phyloP scores from a whole-genome alignment of 37 sponge, comb jelly and placozoan species.

The Petrosia ficiformis region DNA sequence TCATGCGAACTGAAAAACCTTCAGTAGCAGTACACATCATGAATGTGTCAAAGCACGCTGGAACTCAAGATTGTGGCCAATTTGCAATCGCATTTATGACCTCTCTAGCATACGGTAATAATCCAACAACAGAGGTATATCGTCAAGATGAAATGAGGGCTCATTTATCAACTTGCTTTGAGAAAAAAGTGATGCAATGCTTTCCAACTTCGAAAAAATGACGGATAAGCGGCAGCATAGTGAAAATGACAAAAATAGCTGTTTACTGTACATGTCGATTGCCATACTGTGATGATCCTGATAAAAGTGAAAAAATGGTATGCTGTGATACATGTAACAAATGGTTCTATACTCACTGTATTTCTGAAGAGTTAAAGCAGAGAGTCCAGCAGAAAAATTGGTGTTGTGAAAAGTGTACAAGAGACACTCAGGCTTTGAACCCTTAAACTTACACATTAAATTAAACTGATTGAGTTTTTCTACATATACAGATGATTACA shows the following conservation, averaged over 20 bases:
- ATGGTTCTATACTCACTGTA: too few relatives aligned
- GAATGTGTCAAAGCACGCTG: not conserved
- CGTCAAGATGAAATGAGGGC: conserved; percentile 31
- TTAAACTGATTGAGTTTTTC: too few relatives aligned
- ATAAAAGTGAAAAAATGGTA: not conserved
- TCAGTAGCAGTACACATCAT: conserved; percentile 2
- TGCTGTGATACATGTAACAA: not conserved
- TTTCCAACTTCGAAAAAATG: conserved; percentile 17
- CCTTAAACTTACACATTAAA: too few relatives aligned
- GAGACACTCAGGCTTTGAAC: too few relatives aligned
- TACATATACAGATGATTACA: too few relatives aligned
- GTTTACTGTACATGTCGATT: not conserved
- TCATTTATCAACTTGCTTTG: conserved; percentile 43
- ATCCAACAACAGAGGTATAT: conserved; percentile 23
- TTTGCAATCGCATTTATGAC: conserved; percentile 34
- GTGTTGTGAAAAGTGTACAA: too few relatives aligned
- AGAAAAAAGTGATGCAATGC: conserved; percentile 1
- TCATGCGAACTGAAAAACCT: not conserved
- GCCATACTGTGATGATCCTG: not conserved
- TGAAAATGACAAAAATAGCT: not conserved
- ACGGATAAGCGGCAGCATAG: not conserved
- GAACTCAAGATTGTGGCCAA: conserved; percentile 9
- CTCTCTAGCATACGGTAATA: conserved; percentile 26
- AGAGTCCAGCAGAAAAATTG: too few relatives aligned
- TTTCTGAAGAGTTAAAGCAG: too few relatives aligned